Percentiles rank a stretch among this genome's conserved stretches.
Conservation (phyloP, 92 coral and sea anemone species). For the Desmophyllum pertusum region DNA sequence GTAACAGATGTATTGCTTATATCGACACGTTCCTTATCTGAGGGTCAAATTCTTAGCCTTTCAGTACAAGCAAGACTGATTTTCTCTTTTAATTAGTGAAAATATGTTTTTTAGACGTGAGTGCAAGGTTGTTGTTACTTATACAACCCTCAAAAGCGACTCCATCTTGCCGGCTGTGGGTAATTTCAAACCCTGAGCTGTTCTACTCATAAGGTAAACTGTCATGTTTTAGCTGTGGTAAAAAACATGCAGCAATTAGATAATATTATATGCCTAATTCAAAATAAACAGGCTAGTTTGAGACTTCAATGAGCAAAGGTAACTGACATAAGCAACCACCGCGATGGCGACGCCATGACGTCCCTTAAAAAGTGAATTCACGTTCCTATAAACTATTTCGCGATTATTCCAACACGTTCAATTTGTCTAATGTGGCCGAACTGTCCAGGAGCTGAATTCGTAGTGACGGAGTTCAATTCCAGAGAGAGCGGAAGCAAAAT, state of each 20-base stretch:
- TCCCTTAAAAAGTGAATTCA: no score
- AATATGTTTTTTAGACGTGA: not conserved
- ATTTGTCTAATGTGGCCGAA: no score
- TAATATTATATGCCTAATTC: not conserved
- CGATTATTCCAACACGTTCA: no score
- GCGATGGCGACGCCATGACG: no score
- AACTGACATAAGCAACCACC: no score
- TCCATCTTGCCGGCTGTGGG: not conserved
- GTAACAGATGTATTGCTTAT: not conserved
- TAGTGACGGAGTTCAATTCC: no score
- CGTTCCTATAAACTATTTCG: no score
- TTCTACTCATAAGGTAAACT: not conserved
- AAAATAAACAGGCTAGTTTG: not conserved
- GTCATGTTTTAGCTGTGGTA: not conserved
- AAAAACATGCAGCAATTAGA: not conserved
- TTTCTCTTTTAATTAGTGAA: not conserved
- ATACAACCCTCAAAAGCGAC: not conserved
- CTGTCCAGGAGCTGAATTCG: no score
- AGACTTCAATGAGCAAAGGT: not conserved
- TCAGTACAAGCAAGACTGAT: not conserved
- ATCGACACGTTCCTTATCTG: not conserved
- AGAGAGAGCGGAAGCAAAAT: no score
- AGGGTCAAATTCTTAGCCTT: not conserved
- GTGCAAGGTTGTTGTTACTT: not conserved
- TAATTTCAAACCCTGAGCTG: not conserved